Percentiles rank a stretch among this genome's conserved stretches.
These are phyloP conservation scores for Periophthalmodon schlosseri DNA, from an alignment of 2,113 vertebrate genomes.

Conservation along the genomic window DNA sequence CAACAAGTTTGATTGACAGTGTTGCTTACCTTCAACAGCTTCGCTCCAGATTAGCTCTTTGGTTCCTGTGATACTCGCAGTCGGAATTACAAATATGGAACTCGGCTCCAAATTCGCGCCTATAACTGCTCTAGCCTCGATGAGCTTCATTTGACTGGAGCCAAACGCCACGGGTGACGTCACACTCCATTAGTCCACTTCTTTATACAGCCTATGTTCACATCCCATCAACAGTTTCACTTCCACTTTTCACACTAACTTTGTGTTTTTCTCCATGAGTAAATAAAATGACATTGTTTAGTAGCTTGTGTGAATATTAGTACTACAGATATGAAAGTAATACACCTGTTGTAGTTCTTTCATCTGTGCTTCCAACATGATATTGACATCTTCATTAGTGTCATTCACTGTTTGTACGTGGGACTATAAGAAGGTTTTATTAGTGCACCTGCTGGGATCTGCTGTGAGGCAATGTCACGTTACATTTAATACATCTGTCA, in stretches of 20 bases:
- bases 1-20: too few relatives aligned
- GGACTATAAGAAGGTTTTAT: background rate
- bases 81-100: too few relatives aligned
- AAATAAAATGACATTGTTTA: background rate
- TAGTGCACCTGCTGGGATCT: background rate
- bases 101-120: too few relatives aligned
- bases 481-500: background rate
- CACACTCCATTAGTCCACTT: too few relatives aligned
- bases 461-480: background rate
- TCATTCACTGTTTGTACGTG: background rate
- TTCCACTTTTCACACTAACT: background rate
- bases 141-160: too few relatives aligned
- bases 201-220: background rate
- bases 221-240: background rate
- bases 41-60: too few relatives aligned
- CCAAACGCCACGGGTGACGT: too few relatives aligned
- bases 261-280: background rate
- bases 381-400: background rate
- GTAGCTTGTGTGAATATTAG: background rate
- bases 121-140: too few relatives aligned
- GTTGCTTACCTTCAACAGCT: too few relatives aligned
- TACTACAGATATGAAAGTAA: background rate
- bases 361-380: background rate
- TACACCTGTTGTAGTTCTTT: background rate
- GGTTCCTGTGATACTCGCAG: too few relatives aligned